phyloP scores from a whole-genome alignment of 2,797 vertebrate species.

The Propithecus perrieri region DNA sequence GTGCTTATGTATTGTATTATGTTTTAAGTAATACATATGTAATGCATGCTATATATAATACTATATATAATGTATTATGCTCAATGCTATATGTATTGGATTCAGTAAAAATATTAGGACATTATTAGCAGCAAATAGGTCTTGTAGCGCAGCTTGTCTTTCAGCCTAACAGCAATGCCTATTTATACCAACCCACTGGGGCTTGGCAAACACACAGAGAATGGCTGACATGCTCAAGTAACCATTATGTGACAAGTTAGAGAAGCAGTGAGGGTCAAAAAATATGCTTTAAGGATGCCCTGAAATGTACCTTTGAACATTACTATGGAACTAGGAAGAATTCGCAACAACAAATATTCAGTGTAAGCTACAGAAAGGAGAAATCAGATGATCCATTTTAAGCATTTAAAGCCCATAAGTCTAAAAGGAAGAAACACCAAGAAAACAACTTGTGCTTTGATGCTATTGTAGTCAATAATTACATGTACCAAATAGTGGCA shows the following conservation, averaged over 20 bases:
- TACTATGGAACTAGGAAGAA: not conserved
- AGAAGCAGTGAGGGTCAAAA: not conserved
- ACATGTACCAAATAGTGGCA: not conserved
- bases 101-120: constrained; percentile 22
- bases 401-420: not conserved
- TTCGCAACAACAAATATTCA: not conserved
- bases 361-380: not conserved
- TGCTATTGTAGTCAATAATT: constrained; percentile 9
- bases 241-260: not conserved
- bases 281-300: not conserved
- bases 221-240: not conserved
- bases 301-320: constrained; percentile 1
- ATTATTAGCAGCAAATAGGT: constrained; percentile 9
- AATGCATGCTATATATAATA: not conserved
- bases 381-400: not conserved
- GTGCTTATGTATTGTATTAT: not conserved
- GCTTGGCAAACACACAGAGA: not conserved
- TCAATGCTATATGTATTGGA: not conserved
- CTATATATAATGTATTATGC: not conserved
- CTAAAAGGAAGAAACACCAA: constrained; percentile 5
- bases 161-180: not conserved
- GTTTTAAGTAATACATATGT: not conserved
- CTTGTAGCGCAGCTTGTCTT: not conserved
- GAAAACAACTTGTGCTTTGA: not conserved
- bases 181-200: not conserved